A percentile compares a stretch with the other conserved stretches of the same genome.
Conservation (phyloP, 2,113 vertebrate species). For the Lagopus leucura region DNA sequence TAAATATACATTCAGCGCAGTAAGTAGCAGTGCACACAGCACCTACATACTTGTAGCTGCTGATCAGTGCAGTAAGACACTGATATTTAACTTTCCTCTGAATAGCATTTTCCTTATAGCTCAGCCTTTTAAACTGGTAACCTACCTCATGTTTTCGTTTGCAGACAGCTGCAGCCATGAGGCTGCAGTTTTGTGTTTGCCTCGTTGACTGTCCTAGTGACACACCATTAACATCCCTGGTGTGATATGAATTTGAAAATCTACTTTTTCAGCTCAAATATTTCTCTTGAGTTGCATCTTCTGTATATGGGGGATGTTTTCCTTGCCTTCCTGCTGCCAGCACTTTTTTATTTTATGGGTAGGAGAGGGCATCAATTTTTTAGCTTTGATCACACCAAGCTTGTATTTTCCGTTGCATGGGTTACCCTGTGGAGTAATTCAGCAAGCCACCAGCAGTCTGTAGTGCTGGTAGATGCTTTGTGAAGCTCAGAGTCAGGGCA, state of each 20-base stretch:
- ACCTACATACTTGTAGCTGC: neutral
- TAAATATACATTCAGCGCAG: constrained; percentile 49
- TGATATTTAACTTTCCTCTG: neutral
- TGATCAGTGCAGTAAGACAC: neutral
- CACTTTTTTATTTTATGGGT: neutral
- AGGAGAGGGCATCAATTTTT: neutral
- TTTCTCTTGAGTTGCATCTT: neutral
- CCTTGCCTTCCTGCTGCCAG: neutral
- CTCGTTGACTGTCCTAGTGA: neutral
- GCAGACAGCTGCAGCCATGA: neutral
- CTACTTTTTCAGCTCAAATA: neutral
- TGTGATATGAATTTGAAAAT: neutral
- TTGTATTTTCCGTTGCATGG: neutral
- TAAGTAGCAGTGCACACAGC: constrained; percentile 19
- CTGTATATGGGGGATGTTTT: neutral
- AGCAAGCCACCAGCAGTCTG: neutral
- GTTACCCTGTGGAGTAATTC: neutral
- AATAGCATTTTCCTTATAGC: neutral
- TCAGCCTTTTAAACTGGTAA: neutral
- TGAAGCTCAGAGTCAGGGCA: neutral
- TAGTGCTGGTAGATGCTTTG: neutral
- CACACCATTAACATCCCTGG: neutral
- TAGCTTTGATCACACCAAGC: neutral
- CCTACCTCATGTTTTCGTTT: neutral
- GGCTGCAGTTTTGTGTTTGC: neutral